phyloP scores from a whole-genome alignment of 2,888 invertebrate species.

The Macrophya alboannulata region DNA sequence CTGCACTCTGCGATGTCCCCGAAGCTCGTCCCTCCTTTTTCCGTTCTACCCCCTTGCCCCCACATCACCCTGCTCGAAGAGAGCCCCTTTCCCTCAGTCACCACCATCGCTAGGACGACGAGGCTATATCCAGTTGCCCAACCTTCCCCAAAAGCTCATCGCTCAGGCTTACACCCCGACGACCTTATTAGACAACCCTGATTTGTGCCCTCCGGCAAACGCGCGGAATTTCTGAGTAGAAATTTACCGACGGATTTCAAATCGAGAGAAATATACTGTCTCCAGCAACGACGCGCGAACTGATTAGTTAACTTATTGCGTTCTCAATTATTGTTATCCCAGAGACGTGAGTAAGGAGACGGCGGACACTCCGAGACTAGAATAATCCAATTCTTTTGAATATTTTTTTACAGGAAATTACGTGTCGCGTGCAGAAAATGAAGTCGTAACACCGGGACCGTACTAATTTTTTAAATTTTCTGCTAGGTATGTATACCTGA shows the following conservation, averaged over 20 bases:
- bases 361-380: not conserved
- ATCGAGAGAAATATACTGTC: slow-evolving; percentile 52
- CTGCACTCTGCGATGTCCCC: slow-evolving; percentile 60
- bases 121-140: slow-evolving; percentile 56
- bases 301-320: slow-evolving; percentile 48
- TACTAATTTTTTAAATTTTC: slow-evolving; percentile 1
- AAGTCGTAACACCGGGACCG: not conserved
- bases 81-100: slow-evolving; percentile 36
- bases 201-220: slow-evolving; percentile 73
- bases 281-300: slow-evolving; percentile 27
- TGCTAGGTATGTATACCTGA: not conserved
- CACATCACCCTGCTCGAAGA: not conserved
- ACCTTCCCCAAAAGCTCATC: slow-evolving; percentile 68
- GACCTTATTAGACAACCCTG: slow-evolving; percentile 75
- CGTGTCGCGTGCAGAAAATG: not conserved
- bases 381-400: slow-evolving; percentile 28
- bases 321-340: slow-evolving; percentile 26
- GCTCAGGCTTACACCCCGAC: slow-evolving; percentile 71
- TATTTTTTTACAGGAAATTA: slow-evolving; percentile 42
- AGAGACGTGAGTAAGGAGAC: slow-evolving; percentile 27
- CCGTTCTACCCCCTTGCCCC: slow-evolving; percentile 50
- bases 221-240: slow-evolving; percentile 71
- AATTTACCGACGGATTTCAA: slow-evolving; percentile 57
- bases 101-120: slow-evolving; percentile 38
- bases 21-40: slow-evolving; percentile 52